Conservation (phyloP, 2,888 invertebrate species). For the Leptinotarsa haldemani region DNA sequence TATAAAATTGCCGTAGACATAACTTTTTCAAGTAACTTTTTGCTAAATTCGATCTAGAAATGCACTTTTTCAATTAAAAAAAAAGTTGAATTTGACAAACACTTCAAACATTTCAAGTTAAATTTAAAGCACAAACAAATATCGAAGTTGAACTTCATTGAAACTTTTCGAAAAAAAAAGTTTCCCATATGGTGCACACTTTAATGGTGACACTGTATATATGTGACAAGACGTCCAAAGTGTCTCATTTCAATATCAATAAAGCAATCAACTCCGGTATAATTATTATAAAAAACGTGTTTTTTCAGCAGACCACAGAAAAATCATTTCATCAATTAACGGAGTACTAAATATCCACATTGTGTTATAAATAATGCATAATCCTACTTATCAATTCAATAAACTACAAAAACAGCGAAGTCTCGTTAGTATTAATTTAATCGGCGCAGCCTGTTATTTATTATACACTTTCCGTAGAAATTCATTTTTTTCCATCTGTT, state of each 20-base stretch:
- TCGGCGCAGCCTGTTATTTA: conserved; percentile 38
- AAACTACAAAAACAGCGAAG: conserved; percentile 42
- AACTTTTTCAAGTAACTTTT: no score
- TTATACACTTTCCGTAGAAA: conserved; percentile 35
- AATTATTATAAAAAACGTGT: not conserved
- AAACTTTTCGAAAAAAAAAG: no score
- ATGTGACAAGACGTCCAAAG: no score
- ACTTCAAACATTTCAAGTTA: no score
- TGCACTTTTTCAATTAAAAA: no score
- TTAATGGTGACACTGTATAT: no score
- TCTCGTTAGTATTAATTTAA: conserved; percentile 41
- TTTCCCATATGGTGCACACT: no score
- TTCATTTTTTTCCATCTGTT: conserved; percentile 31
- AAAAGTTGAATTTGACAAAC: no score
- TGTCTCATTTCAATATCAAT: conserved; percentile 43
- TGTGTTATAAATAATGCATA: conserved; percentile 49
- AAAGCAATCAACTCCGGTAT: not conserved
- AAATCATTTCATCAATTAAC: conserved; percentile 50
- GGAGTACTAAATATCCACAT: conserved; percentile 47
- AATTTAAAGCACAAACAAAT: no score
- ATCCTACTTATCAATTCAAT: conserved; percentile 43
- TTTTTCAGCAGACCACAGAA: conserved; percentile 14
- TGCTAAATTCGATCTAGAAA: no score
- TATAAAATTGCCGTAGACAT: no score
- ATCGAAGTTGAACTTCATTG: no score